Percentiles rank a stretch among this genome's conserved stretches.
These are phyloP conservation scores for Xenops minutus DNA, from an alignment of 2,797 vertebrate genomes.

Conservation along the genomic window DNA sequence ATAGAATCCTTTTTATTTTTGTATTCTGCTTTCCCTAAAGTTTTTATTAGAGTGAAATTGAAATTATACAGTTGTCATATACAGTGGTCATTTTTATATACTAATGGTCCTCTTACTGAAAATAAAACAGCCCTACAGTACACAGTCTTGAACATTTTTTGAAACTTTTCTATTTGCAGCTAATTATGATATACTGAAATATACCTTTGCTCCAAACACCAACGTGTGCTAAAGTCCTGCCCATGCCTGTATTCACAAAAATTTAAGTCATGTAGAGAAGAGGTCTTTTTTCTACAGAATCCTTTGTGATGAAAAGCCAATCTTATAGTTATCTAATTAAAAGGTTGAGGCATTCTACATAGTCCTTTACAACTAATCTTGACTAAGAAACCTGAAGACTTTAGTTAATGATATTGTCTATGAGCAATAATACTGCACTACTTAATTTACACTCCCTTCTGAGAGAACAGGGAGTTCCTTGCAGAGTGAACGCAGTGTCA, in stretches of 20 bases:
- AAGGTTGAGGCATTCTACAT: neutral
- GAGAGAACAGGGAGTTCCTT: neutral
- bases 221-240: neutral
- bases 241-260: neutral
- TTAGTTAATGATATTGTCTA: neutral
- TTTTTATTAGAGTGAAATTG: conserved; percentile 46
- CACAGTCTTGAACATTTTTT: neutral
- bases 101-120: neutral
- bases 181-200: neutral
- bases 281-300: neutral
- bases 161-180: neutral
- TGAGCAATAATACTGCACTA: neutral
- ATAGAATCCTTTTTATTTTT: neutral
- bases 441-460: neutral
- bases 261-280: neutral
- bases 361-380: neutral
- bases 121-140: neutral
- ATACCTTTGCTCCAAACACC: neutral
- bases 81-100: neutral
- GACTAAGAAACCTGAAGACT: neutral
- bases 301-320: neutral
- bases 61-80: conserved; percentile 27
- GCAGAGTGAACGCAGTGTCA: neutral
- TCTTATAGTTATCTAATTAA: neutral
- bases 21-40: neutral